Conservation (phyloP, 2,888 invertebrate species). For the Folsomia candida region DNA sequence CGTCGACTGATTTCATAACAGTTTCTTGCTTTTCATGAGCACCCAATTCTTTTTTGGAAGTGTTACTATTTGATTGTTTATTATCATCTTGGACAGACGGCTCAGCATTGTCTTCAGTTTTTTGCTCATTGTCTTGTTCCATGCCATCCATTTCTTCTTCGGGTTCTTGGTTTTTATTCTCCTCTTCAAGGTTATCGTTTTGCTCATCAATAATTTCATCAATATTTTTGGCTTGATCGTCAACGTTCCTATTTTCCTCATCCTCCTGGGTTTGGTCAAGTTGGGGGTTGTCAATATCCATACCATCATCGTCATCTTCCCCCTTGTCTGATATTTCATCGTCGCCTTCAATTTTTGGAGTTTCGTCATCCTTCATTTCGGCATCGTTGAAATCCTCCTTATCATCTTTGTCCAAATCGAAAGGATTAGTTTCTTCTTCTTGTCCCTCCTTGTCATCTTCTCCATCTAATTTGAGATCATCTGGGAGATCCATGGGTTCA, state of each 20-base stretch:
- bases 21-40: slow-evolving; percentile 30
- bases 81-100: slow-evolving; percentile 30
- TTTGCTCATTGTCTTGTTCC: slow-evolving; percentile 51
- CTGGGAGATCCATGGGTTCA: slow-evolving; percentile 82
- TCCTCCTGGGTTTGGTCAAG: slow-evolving; percentile 54
- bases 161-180: slow-evolving; percentile 53
- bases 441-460: slow-evolving; percentile 64
- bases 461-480: slow-evolving; percentile 78
- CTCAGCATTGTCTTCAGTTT: slow-evolving; percentile 52
- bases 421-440: slow-evolving; percentile 73
- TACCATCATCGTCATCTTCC: slow-evolving; percentile 53
- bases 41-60: slow-evolving; percentile 19
- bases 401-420: slow-evolving; percentile 67
- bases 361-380: slow-evolving; percentile 57
- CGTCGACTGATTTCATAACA: slow-evolving; percentile 24
- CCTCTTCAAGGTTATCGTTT: slow-evolving; percentile 50
- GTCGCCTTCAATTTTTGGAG: slow-evolving; percentile 56
- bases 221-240: slow-evolving; percentile 58
- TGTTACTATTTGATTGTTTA: slow-evolving; percentile 25
- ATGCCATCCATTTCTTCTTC: slow-evolving; percentile 51
- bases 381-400: slow-evolving; percentile 55
- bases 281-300: slow-evolving; percentile 53
- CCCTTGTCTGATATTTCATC: slow-evolving; percentile 52
- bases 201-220: slow-evolving; percentile 49
- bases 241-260: slow-evolving; percentile 54